Conservation (phyloP, 2,113 vertebrate genomes). For the Archocentrus centrarchus region DNA sequence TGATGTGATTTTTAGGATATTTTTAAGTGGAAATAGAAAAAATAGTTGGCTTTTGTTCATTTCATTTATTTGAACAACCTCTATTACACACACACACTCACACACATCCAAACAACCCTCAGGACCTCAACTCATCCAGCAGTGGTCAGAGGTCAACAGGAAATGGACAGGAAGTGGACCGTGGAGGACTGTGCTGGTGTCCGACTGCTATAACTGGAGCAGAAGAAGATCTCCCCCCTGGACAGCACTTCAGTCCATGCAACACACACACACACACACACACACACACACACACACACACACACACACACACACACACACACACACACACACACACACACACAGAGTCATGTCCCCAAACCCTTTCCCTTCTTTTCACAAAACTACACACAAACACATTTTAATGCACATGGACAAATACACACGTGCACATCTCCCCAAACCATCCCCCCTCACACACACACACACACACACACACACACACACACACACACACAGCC, state of each 20-base stretch:
- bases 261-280: conserved; percentile 33
- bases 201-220: conserved; percentile 74
- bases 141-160: conserved; percentile 67
- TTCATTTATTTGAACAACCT: background rate
- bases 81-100: background rate
- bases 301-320: background rate
- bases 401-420: background rate
- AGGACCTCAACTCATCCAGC: conserved; percentile 55
- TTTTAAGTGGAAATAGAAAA: background rate
- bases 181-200: conserved; percentile 65
- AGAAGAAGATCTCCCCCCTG: conserved; percentile 75
- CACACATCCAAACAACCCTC: conserved; percentile 34
- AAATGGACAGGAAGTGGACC: conserved; percentile 72
- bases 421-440: conserved; percentile 10
- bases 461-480: conserved; percentile 19
- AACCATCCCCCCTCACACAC: conserved; percentile 15
- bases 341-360: conserved; percentile 33
- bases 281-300: conserved; percentile 37
- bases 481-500: conserved; percentile 19
- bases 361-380: conserved; percentile 18
- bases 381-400: conserved; percentile 28
- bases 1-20: background rate
- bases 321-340: conserved; percentile 1
- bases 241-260: conserved; percentile 44
- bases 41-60: background rate